phyloP scores from a whole-genome alignment of 2,113 vertebrate species.

The Python bivittatus region DNA sequence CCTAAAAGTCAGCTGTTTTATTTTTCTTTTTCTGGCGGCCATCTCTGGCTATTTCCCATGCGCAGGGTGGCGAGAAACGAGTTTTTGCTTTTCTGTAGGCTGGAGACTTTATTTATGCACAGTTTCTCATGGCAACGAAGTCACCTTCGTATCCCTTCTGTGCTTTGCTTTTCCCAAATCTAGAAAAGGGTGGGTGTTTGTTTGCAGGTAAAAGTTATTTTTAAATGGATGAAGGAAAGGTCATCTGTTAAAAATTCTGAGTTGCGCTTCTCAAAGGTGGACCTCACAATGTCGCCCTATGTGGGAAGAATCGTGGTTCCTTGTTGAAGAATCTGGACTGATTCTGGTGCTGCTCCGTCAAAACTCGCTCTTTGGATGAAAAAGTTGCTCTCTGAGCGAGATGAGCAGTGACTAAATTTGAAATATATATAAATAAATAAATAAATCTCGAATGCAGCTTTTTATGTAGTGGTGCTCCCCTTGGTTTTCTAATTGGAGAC shows the following conservation, averaged over 20 bases:
- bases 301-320: not conserved
- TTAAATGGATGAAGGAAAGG: not conserved
- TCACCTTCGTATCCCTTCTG: not conserved
- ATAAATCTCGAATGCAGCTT: not conserved
- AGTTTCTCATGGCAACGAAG: not conserved
- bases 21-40: not conserved
- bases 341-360: too few relatives aligned
- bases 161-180: not conserved
- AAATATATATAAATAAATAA: too few relatives aligned
- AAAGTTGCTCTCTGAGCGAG: too few relatives aligned
- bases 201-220: not conserved
- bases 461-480: not conserved
- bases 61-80: not conserved
- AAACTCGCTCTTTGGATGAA: too few relatives aligned
- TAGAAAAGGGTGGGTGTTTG: not conserved
- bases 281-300: not conserved
- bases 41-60: not conserved
- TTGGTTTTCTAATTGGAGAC: not conserved
- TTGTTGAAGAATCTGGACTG: not conserved
- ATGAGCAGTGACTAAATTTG: too few relatives aligned
- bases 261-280: not conserved
- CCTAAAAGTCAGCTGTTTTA: not conserved
- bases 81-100: conserved; percentile 19
- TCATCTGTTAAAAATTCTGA: not conserved
- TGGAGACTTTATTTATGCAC: not conserved